A percentile compares a stretch with the other conserved stretches of the same genome.
Evolutionary conservation across 1,140 invertebrate species (phyloP).

Genomic region (Hyposmocoma kahamanoa): DNA sequence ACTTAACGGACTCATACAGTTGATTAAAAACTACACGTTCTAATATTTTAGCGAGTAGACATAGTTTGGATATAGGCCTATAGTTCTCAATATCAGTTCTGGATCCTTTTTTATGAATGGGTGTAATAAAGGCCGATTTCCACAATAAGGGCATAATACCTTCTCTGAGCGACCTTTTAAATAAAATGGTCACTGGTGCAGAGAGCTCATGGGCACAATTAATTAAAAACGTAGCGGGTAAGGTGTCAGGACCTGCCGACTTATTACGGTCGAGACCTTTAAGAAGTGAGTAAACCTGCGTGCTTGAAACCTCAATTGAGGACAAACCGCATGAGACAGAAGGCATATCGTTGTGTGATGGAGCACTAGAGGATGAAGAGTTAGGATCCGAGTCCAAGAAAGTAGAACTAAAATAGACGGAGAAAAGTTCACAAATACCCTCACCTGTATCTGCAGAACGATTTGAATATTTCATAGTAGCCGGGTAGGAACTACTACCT

Average conservation of each 20-base stretch:
- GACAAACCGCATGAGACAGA: neutral
- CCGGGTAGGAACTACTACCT: slow-evolving; percentile 5
- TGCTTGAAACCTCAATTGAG: neutral
- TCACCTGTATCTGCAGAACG: neutral
- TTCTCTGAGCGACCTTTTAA: slow-evolving; percentile 4
- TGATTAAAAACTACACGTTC: slow-evolving; percentile 15
- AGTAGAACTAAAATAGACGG: slow-evolving; percentile 17
- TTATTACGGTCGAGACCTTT: neutral
- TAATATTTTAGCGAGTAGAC: slow-evolving; percentile 15
- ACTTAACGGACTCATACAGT: too few relatives aligned
- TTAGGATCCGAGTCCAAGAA: slow-evolving; percentile 3
- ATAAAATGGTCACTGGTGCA: neutral
- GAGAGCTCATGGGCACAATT: slow-evolving; percentile 9
- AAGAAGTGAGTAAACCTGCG: neutral
- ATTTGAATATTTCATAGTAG: slow-evolving; percentile 3
- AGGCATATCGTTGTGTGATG: neutral
- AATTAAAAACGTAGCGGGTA: slow-evolving; percentile 6
- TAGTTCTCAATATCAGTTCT: slow-evolving; percentile 4
- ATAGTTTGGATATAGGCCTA: slow-evolving; percentile 11
- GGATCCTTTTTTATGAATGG: slow-evolving; percentile 18
- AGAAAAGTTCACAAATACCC: slow-evolving; percentile 16
- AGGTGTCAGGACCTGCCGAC: slow-evolving; percentile 8
- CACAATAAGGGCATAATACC: neutral
- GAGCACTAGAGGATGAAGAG: neutral
- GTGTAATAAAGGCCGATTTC: slow-evolving; percentile 14